These are phyloP conservation scores for Florisuga fusca DNA, from an alignment of 2,797 vertebrate species.

Conservation along the genomic window DNA sequence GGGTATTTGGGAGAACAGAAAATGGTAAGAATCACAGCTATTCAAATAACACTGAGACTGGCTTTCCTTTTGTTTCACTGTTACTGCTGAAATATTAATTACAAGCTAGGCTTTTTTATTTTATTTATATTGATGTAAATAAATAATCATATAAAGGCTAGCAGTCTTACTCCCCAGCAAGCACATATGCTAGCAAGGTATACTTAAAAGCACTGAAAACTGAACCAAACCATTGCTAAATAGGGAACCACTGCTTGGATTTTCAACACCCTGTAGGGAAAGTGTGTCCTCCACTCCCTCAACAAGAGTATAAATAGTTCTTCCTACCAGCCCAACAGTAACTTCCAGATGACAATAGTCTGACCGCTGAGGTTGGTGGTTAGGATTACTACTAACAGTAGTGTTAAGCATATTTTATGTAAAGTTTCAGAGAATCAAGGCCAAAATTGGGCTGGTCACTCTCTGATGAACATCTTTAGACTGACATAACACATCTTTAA, in stretches of 20 bases:
- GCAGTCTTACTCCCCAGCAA: not conserved
- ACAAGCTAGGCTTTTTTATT: not conserved
- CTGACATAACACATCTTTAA: not conserved
- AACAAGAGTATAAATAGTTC: not conserved
- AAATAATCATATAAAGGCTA: not conserved
- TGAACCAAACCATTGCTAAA: not conserved
- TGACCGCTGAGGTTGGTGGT: not conserved
- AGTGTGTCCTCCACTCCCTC: not conserved
- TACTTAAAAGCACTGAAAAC: not conserved
- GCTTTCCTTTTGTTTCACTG: constrained; percentile 2
- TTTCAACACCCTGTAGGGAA: not conserved
- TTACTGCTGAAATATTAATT: not conserved
- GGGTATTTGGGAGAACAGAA: not conserved
- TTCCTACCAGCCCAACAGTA: not conserved
- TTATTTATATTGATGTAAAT: not conserved
- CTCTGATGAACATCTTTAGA: not conserved
- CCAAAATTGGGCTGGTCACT: not conserved
- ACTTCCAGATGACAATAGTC: not conserved
- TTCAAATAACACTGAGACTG: not conserved
- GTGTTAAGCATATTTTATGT: not conserved
- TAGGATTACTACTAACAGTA: rapidly evolving
- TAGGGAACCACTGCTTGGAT: not conserved
- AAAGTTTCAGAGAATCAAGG: not conserved
- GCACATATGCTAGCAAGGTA: not conserved
- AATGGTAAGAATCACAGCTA: not conserved